These are phyloP conservation scores for Bos javanicus DNA, from an alignment of 2,113 vertebrate species.

Conservation along the genomic window DNA sequence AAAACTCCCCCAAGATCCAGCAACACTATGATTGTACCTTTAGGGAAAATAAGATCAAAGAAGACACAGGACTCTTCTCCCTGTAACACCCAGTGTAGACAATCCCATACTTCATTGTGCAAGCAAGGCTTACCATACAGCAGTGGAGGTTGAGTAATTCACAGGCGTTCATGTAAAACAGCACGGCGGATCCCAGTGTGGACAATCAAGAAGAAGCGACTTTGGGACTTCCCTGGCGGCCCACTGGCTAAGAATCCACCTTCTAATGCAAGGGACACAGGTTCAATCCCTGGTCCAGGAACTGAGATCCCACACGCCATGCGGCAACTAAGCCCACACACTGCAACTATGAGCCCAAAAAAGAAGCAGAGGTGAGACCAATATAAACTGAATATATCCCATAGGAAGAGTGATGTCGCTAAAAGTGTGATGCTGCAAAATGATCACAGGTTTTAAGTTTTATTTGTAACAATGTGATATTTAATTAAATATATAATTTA, in stretches of 20 bases:
- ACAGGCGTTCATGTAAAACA: too few species aligned
- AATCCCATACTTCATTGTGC: neutral
- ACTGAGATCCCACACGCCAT: neutral
- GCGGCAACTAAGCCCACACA: neutral
- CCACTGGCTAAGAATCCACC: neutral
- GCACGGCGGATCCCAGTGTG: neutral
- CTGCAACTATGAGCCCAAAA: neutral
- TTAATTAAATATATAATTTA: neutral
- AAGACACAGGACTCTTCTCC: neutral
- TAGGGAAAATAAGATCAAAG: neutral
- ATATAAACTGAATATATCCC: neutral
- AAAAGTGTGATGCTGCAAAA: neutral
- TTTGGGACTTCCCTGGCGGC: neutral
- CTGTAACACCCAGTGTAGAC: neutral
- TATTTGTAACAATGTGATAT: neutral
- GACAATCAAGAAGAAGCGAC: neutral
- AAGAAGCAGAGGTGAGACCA: neutral
- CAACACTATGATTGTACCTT: neutral
- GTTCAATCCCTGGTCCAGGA: neutral
- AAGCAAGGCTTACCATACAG: neutral
- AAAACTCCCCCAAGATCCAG: neutral
- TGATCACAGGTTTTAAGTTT: neutral
- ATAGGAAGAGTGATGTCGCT: neutral
- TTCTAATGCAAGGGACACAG: neutral
- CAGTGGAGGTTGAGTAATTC: neutral